Evolutionary conservation across 2,113 vertebrate species (phyloP), one percentile per base, ranked within the genome.

Genomic region (Petromus typicus): DNA sequence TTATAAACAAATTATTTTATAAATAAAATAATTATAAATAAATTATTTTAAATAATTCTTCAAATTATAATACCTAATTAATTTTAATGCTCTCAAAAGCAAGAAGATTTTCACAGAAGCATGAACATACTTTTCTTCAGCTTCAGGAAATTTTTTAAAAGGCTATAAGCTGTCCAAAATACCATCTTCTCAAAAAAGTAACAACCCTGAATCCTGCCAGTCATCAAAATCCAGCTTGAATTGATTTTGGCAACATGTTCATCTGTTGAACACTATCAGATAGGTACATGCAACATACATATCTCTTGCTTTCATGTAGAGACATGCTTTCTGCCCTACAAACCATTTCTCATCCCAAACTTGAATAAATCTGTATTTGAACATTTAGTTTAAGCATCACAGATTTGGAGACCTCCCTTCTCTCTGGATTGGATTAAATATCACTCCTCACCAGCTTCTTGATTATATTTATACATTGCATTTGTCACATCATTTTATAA

Each of bases 31-130:
- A n/a, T n/a, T n/a, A n/a, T n/a, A n/a, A n/a, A n/a, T n/a, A n/a
- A n/a, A n/a, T n/a, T n/a, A n/a, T n/a, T n/a, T n/a, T n/a, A n/a
- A n/a, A n/a, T n/a, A n/a, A n/a, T n/a, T n/a, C n/a, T n/a, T n/a
- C 27, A 57, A 37, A 45, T 16, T 30, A 56, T 16, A 79, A 86
- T 43, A 61, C 30, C n/a, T 73, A 30, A 73, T 90, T 90, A 79
- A 76, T 90, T 81, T 64, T 67, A 80, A 71, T 67, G 37, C 75
- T 54, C 81, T 54, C 23, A 87, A 79, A 93, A 83, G 6, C n/a
- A 90, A 18, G 51, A 83, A 37, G 69, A 11, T 80, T 91, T 91
- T 75, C 59, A 54, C 23, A 73, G 22, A 87, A 90, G 34, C 56
- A 54, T 54, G 16, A 87, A 43, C 45, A 48, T 61, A 17, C 12